Evolutionary conservation across 2,888 invertebrate species (phyloP).

Genomic region (Thera obeliscata): DNA sequence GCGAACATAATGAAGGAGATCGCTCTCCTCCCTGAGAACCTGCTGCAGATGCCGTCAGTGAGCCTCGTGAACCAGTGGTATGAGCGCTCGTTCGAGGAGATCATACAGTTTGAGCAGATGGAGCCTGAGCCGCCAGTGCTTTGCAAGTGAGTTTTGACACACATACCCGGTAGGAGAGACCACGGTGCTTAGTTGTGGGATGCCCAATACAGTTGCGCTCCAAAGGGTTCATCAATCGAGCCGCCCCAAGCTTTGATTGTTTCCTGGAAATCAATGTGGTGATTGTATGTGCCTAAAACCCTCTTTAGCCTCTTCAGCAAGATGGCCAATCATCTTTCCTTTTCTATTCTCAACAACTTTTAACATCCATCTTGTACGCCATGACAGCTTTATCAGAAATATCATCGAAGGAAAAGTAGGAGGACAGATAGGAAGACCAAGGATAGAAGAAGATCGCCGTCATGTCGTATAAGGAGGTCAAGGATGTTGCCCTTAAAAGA

Average conservation of each 20-base stretch:
- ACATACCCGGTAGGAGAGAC: conserved; percentile 43
- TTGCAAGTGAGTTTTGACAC: conserved; percentile 82
- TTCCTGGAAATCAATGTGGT: conserved; percentile 54
- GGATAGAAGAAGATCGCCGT: no score
- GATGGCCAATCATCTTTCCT: no score
- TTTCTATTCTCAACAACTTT: no score
- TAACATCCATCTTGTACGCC: no score
- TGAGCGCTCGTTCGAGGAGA: conserved; percentile 96
- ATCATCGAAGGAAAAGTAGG: no score
- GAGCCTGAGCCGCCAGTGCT: conserved; percentile 88
- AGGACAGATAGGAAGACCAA: no score
- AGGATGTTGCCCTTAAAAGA: no score
- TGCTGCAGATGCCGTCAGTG: conserved; percentile 97
- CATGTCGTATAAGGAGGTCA: no score
- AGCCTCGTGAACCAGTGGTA: conserved; percentile 97
- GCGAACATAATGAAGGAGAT: conserved; percentile 99
- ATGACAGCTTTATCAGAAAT: no score
- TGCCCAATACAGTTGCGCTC: conserved; percentile 62
- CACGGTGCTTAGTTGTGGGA: conserved; percentile 57
- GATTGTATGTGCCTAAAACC: no score
- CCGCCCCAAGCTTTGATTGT: conserved; percentile 78
- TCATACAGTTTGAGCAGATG: conserved; percentile 95
- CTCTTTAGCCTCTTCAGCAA: no score
- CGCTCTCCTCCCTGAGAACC: conserved; percentile 95
- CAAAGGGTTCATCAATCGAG: conserved; percentile 67